Evolutionary conservation across 2,113 vertebrate species (phyloP).

Genomic region (Hassar affinis): DNA sequence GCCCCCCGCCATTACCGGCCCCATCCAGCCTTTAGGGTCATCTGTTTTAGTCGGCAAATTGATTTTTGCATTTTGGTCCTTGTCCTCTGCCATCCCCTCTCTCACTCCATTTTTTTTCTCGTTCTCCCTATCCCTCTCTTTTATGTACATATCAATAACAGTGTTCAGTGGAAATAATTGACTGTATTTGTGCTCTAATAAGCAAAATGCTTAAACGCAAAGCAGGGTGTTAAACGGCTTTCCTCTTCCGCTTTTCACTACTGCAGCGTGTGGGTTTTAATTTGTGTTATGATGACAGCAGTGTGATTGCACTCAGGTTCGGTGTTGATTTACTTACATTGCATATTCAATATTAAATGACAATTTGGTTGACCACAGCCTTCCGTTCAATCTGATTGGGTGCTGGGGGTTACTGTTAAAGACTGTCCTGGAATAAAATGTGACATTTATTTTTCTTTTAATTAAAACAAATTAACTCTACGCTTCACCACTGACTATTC

Average conservation of each 20-base stretch:
- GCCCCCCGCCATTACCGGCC: conserved; percentile 55
- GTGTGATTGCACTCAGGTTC: neutral
- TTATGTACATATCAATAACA: conserved; percentile 36
- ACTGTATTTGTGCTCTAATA: conserved; percentile 24
- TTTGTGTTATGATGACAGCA: conserved; percentile 17
- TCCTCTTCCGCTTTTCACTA: neutral
- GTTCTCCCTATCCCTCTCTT: neutral
- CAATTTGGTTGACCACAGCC: neutral
- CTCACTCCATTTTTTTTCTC: conserved; percentile 23
- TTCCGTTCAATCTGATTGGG: neutral
- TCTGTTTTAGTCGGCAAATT: conserved; percentile 62
- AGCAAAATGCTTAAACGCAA: neutral
- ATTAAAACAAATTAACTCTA: conserved; percentile 52
- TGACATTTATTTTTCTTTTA: conserved; percentile 38
- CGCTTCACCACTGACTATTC: conserved; percentile 41
- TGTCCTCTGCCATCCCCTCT: conserved; percentile 43
- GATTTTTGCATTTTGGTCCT: conserved; percentile 60
- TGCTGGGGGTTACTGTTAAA: neutral
- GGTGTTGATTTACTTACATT: neutral
- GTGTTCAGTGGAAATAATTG: conserved; percentile 25
- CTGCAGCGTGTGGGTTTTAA: conserved; percentile 11
- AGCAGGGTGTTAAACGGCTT: neutral
- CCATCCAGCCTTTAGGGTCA: conserved; percentile 55
- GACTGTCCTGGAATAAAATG: conserved; percentile 25
- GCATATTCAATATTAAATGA: conserved; percentile 9